Evolutionary conservation across 2,888 invertebrate genomes (phyloP).

Genomic region (Trichacis sp.): DNA sequence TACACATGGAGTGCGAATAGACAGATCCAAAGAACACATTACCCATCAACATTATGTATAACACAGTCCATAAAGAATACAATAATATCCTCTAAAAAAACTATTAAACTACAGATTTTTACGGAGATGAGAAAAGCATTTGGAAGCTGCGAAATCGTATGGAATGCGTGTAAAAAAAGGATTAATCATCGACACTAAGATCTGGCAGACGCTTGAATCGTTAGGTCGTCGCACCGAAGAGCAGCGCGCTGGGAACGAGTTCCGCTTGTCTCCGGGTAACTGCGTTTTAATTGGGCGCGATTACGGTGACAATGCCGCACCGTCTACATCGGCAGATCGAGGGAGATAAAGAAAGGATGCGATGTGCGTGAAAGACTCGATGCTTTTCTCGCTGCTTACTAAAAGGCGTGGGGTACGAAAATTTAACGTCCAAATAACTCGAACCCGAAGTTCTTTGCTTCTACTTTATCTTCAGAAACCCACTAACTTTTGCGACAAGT

Average conservation of each 20-base stretch:
- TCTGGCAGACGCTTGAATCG: conserved; percentile 45
- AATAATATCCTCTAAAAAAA: no score
- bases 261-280: conserved; percentile 41
- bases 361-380: conserved; percentile 27
- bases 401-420: conserved; percentile 33
- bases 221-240: conserved; percentile 51
- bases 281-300: conserved; percentile 58
- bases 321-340: conserved; percentile 45
- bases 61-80: no score
- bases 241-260: conserved; percentile 49
- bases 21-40: no score
- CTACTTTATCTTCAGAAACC: neutral
- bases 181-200: conserved; percentile 35
- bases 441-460: neutral
- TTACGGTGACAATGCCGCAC: conserved; percentile 50
- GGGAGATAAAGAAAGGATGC: conserved; percentile 46
- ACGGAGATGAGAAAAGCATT: no score
- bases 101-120: no score
- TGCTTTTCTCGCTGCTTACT: conserved; percentile 25
- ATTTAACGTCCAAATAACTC: conserved; percentile 21
- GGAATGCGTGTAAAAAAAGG: neutral
- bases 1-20: no score
- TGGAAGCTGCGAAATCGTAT: neutral
- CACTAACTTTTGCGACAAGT: no score
- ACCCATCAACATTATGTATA: no score